Conservation (phyloP, 1,140 invertebrate species). For the Listronotus bonariensis region DNA sequence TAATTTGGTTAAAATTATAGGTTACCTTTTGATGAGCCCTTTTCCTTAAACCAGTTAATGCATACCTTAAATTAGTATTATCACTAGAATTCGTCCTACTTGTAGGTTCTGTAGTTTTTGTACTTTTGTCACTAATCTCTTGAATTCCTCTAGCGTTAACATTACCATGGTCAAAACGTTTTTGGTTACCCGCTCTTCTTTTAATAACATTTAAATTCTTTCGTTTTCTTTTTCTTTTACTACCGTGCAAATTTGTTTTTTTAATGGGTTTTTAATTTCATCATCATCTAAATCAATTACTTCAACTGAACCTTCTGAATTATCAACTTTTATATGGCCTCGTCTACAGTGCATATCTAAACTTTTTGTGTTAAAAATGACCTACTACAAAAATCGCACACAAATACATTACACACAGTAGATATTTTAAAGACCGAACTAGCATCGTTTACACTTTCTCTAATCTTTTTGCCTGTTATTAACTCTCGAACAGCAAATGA, state of each 20-base stretch:
- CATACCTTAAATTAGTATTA: too few relatives aligned
- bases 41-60: too few relatives aligned
- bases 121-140: too few relatives aligned
- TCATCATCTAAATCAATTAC: too few relatives aligned
- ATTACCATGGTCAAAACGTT: too few relatives aligned
- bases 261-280: background rate
- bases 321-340: background rate
- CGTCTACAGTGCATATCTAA: background rate
- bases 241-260: background rate
- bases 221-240: background rate
- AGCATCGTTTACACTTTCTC: background rate
- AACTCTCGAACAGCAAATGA: constrained; percentile 5
- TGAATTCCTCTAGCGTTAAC: too few relatives aligned
- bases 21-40: too few relatives aligned
- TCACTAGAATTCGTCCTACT: too few relatives aligned
- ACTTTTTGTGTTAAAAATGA: background rate
- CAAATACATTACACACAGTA: constrained; percentile 4
- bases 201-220: background rate
- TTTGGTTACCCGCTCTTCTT: too few relatives aligned
- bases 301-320: too few relatives aligned
- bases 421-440: background rate
- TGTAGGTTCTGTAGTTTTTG: too few relatives aligned
- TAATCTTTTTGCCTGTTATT: constrained; percentile 3
- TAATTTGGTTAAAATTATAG: too few relatives aligned
- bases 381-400: constrained; percentile 4